Evolutionary conservation across 1,140 invertebrate genomes (phyloP).

Genomic region (Eumaeus atala): DNA sequence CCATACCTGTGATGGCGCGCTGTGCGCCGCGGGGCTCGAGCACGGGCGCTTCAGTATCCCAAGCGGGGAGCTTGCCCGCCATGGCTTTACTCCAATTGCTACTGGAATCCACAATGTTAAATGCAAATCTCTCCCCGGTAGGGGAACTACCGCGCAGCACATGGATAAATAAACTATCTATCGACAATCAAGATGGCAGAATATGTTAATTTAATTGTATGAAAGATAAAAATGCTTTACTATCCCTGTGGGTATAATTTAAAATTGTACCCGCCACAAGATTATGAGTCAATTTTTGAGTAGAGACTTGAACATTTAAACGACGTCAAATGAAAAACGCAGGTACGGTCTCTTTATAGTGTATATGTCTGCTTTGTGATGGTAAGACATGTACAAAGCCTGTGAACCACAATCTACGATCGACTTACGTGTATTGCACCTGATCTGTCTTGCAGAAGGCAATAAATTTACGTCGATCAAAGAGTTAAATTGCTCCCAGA

Average conservation of each 20-base stretch:
- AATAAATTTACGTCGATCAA: background rate
- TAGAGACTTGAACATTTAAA: too few species aligned
- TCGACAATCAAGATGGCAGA: too few species aligned
- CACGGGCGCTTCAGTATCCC: slow-evolving; percentile 55
- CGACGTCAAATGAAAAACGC: background rate
- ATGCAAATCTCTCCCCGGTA: slow-evolving; percentile 26
- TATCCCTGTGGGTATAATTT: too few species aligned
- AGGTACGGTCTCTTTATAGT: background rate
- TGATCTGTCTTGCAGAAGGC: too few species aligned
- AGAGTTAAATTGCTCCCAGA: background rate
- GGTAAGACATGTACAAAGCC: slow-evolving; percentile 5
- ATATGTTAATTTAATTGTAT: too few species aligned
- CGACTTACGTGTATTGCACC: background rate
- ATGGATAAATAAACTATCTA: too few species aligned
- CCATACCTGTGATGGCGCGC: slow-evolving; percentile 59
- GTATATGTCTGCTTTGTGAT: background rate
- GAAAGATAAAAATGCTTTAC: too few species aligned
- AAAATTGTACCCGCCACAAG: too few species aligned
- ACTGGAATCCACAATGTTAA: slow-evolving; percentile 59
- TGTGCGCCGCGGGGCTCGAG: slow-evolving; percentile 35
- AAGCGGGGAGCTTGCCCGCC: slow-evolving; percentile 53
- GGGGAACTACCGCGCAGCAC: background rate
- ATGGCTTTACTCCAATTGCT: slow-evolving; percentile 66
- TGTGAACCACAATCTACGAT: background rate
- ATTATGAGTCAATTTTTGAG: too few species aligned